These are phyloP conservation scores for Andinoacara biseriatus DNA, from an alignment of 2,113 vertebrate species.

Conservation along the genomic window DNA sequence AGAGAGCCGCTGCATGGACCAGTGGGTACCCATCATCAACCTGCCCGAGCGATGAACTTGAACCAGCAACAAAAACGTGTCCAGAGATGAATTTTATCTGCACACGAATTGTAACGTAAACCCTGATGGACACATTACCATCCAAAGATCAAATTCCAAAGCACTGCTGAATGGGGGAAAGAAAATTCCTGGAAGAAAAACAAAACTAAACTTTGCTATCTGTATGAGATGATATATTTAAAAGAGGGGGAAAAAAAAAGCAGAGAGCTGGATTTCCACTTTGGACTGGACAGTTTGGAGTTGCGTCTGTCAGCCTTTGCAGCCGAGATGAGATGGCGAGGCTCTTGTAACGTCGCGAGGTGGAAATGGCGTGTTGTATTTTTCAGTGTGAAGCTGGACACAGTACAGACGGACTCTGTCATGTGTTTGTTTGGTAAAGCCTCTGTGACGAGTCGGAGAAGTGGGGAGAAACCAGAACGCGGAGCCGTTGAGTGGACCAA, in stretches of 20 bases:
- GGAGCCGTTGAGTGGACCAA: slow-evolving; percentile 59
- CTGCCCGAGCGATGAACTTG: slow-evolving; percentile 91
- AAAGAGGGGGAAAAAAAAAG: slow-evolving; percentile 22
- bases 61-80: background rate
- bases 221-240: slow-evolving; percentile 46
- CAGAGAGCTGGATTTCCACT: slow-evolving; percentile 51
- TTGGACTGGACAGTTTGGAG: slow-evolving; percentile 59
- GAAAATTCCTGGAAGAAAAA: slow-evolving; percentile 27
- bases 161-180: slow-evolving; percentile 33
- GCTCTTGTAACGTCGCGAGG: slow-evolving; percentile 42
- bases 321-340: slow-evolving; percentile 46
- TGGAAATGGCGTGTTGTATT: slow-evolving; percentile 50
- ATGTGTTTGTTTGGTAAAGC: slow-evolving; percentile 55
- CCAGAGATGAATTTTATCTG: slow-evolving; percentile 52
- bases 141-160: slow-evolving; percentile 68
- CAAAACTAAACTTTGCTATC: slow-evolving; percentile 32
- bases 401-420: slow-evolving; percentile 54
- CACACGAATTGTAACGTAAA: slow-evolving; percentile 51
- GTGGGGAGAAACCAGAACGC: slow-evolving; percentile 32
- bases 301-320: slow-evolving; percentile 47
- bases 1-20: slow-evolving; percentile 94
- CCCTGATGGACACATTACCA: slow-evolving; percentile 65
- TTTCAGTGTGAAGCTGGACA: slow-evolving; percentile 54
- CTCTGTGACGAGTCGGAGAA: slow-evolving; percentile 40
- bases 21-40: slow-evolving; percentile 97